A percentile compares a stretch with the other conserved stretches of the same genome.
Conservation (phyloP, 92 coral and sea anemone genomes). For the Bergia puertoricense region DNA sequence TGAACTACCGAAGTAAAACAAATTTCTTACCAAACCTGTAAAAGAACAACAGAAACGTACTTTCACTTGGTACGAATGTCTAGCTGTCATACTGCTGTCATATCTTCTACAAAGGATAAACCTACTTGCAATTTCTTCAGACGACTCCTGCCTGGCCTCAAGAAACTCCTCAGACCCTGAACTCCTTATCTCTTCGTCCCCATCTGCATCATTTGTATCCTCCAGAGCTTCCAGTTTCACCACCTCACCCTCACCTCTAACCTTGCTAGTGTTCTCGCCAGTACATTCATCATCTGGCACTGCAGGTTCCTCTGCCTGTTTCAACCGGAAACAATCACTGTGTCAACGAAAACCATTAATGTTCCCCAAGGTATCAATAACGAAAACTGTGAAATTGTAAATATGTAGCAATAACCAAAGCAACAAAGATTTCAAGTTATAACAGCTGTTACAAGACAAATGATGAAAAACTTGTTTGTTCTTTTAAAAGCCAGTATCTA, state of each 20-base stretch:
- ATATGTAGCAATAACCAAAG: too few species aligned
- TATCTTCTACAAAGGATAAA: too few species aligned
- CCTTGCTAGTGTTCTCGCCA: neutral
- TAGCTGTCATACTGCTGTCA: neutral
- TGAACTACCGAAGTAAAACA: too few species aligned
- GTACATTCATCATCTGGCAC: neutral
- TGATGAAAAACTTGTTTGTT: too few species aligned
- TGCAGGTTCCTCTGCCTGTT: neutral
- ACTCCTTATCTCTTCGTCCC: neutral
- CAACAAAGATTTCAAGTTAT: too few species aligned
- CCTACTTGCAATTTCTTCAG: slow-evolving; percentile 34
- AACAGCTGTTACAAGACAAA: neutral
- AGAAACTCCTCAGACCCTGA: slow-evolving; percentile 38
- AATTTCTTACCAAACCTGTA: too few species aligned
- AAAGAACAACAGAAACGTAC: too few species aligned
- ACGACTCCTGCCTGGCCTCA: slow-evolving; percentile 29
- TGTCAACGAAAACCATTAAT: too few species aligned
- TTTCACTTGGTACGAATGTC: too few species aligned
- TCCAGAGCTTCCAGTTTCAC: neutral
- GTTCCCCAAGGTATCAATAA: too few species aligned
- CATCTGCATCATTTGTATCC: neutral
- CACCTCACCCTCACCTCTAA: neutral
- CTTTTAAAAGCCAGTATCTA: too few species aligned
- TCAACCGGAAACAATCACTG: neutral
- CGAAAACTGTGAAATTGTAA: too few species aligned